Evolutionary conservation across 1,140 invertebrate species (phyloP), one percentile per base, ranked within the genome.

Genomic region (Eurytemora carolleeae): DNA sequence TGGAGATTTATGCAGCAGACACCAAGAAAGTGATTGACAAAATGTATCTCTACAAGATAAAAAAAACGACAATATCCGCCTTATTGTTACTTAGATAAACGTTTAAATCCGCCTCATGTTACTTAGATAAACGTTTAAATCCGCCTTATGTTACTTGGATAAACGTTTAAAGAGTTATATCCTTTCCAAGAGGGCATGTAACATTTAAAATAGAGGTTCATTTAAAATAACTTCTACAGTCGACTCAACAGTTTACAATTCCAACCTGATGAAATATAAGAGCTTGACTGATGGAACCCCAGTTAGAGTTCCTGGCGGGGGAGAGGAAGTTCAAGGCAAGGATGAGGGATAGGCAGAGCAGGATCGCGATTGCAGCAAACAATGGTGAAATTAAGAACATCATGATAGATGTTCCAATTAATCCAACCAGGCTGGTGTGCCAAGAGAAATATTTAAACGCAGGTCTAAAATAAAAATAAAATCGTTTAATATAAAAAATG

Each of bases 231-330:
- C 57, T 12, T 20, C 22, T 18, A 61, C 18, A 16, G 15, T 26
- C 21, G 2, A 22, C 17, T 1, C 17, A n/a, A 7, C 55, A 58
- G 23, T 15, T 15, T 17, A 17, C 12, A 18, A 55, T 18, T 54
- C 31, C 63, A 66, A 85, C 85, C 80, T 99, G 95, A 71, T 98
- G 95, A 72, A 98, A 98, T 69, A 98, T 97, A 2, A 98, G 77
- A 16, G 95, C 95, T 76, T 98, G 95, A 55, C 88, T 93, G 67
- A 99, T 95, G 55, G 90, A 95, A 16, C 95, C 95, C 93, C 95
- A 98, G 57, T 82, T 79, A 31, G 76, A 71, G 86, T 87, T 65
- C 69, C 76, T 75, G 25, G 85, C 84, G 0, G 94, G 87, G 0
- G 91, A 92, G 68, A 93, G 84, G n/a, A 96, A 74, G 75, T 97